A percentile compares a stretch with the other conserved stretches of the same genome.
These are phyloP conservation scores for Harpalus rufipes DNA, from an alignment of 2,888 invertebrate genomes.

Conservation along the genomic window DNA sequence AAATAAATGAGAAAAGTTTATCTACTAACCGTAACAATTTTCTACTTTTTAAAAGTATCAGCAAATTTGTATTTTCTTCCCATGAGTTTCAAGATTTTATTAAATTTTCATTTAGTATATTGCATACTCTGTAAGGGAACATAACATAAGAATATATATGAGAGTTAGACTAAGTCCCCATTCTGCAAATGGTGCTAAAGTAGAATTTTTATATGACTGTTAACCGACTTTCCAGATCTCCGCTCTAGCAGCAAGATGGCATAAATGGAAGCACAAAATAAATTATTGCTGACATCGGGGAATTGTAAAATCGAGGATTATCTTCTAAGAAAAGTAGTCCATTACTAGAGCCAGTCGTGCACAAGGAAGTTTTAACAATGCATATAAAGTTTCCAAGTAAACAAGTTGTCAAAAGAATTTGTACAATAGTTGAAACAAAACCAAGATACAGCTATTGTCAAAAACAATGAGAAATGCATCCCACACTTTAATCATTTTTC, in stretches of 20 bases:
- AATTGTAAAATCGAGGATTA: constrained; percentile 44
- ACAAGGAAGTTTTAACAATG: constrained; percentile 7
- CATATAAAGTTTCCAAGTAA: not conserved
- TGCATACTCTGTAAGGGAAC: too few relatives aligned
- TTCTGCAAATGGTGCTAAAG: not conserved
- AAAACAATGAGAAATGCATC: not conserved
- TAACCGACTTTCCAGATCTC: not conserved
- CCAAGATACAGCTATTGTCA: not conserved
- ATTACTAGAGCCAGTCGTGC: constrained; percentile 1
- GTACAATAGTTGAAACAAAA: not conserved
- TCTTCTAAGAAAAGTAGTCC: constrained; percentile 43
- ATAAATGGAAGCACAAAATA: constrained; percentile 18
- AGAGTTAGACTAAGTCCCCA: not conserved
- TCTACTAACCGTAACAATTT: too few relatives aligned
- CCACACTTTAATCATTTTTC: not conserved
- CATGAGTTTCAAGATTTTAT: too few relatives aligned
- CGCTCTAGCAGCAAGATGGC: not conserved
- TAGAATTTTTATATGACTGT: not conserved
- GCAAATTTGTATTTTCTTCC: too few relatives aligned
- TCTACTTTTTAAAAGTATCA: too few relatives aligned
- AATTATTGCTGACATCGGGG: constrained; percentile 32
- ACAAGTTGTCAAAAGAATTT: not conserved
- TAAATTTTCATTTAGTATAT: too few relatives aligned
- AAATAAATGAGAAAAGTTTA: too few relatives aligned
- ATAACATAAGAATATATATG: not conserved